A percentile compares a stretch with the other conserved stretches of the same genome.
Evolutionary conservation across 2,113 vertebrate genomes (phyloP).

Genomic region (Corvus hawaiiensis): DNA sequence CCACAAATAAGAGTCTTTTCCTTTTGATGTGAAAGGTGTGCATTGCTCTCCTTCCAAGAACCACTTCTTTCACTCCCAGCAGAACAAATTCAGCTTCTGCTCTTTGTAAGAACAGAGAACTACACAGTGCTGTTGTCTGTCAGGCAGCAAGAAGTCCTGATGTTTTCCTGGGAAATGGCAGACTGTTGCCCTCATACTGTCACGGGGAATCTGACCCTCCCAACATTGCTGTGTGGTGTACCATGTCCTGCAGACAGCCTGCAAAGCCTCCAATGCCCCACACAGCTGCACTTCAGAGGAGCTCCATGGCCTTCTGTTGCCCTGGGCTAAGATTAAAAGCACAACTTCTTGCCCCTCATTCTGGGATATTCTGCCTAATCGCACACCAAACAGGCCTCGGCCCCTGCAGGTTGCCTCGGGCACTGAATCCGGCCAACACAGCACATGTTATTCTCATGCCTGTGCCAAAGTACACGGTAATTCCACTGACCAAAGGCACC

Average conservation of each 20-base stretch:
- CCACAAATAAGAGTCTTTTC: neutral
- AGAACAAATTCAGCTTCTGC: neutral
- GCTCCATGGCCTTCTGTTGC: neutral
- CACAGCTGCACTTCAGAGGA: conserved; percentile 33
- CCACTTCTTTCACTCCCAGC: neutral
- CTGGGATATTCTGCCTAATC: neutral
- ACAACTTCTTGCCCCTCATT: neutral
- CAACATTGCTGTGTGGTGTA: neutral
- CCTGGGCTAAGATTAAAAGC: neutral
- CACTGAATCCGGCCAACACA: neutral
- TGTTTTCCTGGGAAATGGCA: neutral
- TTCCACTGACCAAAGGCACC: neutral
- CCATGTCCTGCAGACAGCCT: neutral
- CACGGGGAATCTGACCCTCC: neutral
- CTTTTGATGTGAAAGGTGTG: neutral
- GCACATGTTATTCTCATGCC: neutral
- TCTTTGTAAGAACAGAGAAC: neutral
- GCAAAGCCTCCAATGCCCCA: neutral
- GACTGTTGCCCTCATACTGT: neutral
- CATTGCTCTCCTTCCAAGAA: neutral
- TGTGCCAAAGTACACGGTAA: conserved; percentile 4
- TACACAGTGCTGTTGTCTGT: neutral
- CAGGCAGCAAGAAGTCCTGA: neutral
- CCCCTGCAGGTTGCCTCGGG: neutral
- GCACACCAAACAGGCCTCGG: neutral